Percentiles rank a stretch among this genome's conserved stretches.
Conservation (phyloP, 1,140 invertebrate species). For the Drosophila simulans region DNA sequence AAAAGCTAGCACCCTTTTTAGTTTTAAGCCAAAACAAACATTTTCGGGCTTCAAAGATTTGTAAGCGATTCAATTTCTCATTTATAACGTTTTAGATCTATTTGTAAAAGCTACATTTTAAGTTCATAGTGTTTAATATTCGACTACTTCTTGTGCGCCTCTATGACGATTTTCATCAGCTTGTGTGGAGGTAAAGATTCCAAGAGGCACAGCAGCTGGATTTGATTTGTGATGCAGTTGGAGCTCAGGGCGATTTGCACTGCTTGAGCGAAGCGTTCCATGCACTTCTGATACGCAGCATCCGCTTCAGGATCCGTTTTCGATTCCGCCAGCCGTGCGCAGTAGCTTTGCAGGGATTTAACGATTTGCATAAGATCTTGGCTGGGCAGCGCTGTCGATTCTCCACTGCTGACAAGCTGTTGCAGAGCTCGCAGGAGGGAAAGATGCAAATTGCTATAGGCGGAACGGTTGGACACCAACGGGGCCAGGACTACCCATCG, state of each 20-base stretch:
- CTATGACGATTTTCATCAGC: constrained; percentile 87
- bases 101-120: background rate
- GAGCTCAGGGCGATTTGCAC: constrained; percentile 90
- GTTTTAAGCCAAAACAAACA: background rate
- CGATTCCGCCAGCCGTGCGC: constrained; percentile 73
- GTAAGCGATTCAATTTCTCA: too few relatives aligned
- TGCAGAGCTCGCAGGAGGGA: constrained; percentile 87
- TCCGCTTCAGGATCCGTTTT: constrained; percentile 59
- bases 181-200: constrained; percentile 87
- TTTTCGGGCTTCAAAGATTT: background rate
- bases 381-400: constrained; percentile 86
- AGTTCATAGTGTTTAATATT: constrained; percentile 19
- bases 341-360: constrained; percentile 84
- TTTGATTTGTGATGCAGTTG: constrained; percentile 91
- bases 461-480: constrained; percentile 79
- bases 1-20: too few relatives aligned
- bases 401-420: constrained; percentile 84
- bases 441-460: constrained; percentile 88
- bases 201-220: constrained; percentile 86
- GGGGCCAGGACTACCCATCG: constrained; percentile 89
- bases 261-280: constrained; percentile 91
- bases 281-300: constrained; percentile 85
- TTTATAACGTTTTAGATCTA: background rate
- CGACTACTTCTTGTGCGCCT: constrained; percentile 71
- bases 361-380: constrained; percentile 86